Percentiles rank a stretch among this genome's conserved stretches.
Conservation (phyloP, 1,140 invertebrate species). For the Zaprionus inermis region DNA sequence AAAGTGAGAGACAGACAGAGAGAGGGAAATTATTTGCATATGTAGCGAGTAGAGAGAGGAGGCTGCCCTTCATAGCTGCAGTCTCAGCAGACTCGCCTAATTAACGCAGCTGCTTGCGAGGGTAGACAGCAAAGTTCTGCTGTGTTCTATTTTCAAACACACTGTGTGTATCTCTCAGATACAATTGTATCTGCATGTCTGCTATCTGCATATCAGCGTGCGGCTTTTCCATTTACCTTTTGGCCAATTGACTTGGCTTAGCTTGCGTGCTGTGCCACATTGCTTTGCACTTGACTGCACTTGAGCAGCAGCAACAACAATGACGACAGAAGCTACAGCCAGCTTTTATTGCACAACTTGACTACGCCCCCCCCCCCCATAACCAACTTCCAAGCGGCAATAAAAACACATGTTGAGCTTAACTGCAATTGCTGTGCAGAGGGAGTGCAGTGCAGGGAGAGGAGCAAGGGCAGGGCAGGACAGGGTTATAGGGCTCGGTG, state of each 20-base stretch:
- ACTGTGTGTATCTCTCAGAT: slow-evolving; percentile 31
- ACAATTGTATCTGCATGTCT: slow-evolving; percentile 25
- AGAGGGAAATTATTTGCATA: slow-evolving; percentile 33
- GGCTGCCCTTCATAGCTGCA: background rate
- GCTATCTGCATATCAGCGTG: background rate
- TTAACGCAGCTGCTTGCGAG: slow-evolving; percentile 12
- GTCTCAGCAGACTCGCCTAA: slow-evolving; percentile 21
- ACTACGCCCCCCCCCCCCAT: background rate
- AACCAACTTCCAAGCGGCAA: background rate
- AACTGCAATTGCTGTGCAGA: slow-evolving; percentile 4
- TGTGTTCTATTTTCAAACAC: slow-evolving; percentile 22
- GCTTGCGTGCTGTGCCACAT: slow-evolving; percentile 55
- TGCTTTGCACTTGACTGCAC: slow-evolving; percentile 61
- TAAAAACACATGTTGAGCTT: slow-evolving; percentile 47
- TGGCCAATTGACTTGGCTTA: slow-evolving; percentile 38
- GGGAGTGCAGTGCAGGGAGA: background rate
- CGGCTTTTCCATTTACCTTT: slow-evolving; percentile 41
- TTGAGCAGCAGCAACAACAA: background rate
- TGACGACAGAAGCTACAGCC: slow-evolving; percentile 11
- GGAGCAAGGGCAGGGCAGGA: no score
- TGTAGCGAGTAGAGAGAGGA: background rate
- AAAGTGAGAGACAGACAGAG: slow-evolving; percentile 3
- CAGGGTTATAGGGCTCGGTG: background rate
- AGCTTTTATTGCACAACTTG: slow-evolving; percentile 10
- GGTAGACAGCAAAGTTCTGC: slow-evolving; percentile 19